Conservation (phyloP, 2,888 invertebrate genomes). For the Dolichopus griseipennis region DNA sequence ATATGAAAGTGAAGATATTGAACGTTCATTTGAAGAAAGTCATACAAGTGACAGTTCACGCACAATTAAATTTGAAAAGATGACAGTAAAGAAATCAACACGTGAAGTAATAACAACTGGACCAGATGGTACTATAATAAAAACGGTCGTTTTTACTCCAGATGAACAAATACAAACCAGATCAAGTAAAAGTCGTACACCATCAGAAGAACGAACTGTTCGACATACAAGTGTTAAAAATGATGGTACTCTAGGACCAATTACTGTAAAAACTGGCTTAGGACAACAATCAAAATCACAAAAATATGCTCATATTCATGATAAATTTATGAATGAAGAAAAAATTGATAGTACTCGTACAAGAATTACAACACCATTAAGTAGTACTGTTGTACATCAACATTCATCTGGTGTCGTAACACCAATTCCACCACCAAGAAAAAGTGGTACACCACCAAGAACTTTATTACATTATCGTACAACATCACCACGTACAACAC, state of each 20-base stretch:
- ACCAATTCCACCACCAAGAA: conserved; percentile 15
- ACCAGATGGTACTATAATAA: conserved; percentile 26
- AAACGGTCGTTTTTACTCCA: conserved; percentile 24
- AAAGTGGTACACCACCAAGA: conserved; percentile 15
- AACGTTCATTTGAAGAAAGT: conserved; percentile 53
- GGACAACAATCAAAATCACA: conserved; percentile 22
- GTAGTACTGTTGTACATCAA: conserved; percentile 37
- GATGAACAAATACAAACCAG: conserved; percentile 11
- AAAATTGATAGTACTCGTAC: conserved; percentile 34
- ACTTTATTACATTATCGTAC: conserved; percentile 22
- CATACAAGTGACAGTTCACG: conserved; percentile 54
- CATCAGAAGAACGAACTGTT: conserved; percentile 46
- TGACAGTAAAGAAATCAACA: conserved; percentile 56
- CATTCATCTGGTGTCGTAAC: conserved; percentile 18
- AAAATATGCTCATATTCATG: conserved; percentile 47
- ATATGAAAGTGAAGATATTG: conserved; percentile 45
- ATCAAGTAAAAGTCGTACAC: conserved; percentile 39
- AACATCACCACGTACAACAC: conserved; percentile 28
- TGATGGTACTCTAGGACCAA: not conserved
- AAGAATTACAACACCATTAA: conserved; percentile 26
- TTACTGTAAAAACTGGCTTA: not conserved
- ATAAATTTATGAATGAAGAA: conserved; percentile 49
- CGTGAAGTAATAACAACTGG: conserved; percentile 46
- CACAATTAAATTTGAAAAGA: conserved; percentile 63
- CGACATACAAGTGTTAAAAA: not conserved